phyloP scores from a whole-genome alignment of 1,140 invertebrate species.

The Drosophila dunni region DNA sequence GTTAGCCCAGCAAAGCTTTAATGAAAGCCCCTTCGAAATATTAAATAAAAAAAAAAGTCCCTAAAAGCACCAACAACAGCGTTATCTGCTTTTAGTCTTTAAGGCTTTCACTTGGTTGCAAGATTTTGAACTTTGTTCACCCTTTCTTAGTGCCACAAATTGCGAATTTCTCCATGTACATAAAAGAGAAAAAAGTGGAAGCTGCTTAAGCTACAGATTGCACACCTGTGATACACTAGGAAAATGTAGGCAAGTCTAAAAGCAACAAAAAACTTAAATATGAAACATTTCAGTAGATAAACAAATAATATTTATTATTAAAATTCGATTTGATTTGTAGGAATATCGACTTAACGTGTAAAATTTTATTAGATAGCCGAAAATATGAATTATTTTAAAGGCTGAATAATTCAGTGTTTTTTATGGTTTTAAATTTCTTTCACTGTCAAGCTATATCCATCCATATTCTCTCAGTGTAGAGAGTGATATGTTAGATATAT shows the following conservation, averaged over 20 bases:
- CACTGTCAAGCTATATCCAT: too few species aligned
- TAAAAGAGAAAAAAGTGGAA: neutral
- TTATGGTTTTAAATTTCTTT: too few species aligned
- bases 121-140: conserved; percentile 9
- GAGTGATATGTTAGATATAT: conserved; percentile 2
- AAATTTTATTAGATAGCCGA: too few species aligned
- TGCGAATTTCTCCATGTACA: neutral
- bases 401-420: too few species aligned
- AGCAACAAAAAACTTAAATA: neutral
- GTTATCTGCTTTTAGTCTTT: neutral
- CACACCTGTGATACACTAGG: conserved; percentile 30
- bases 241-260: neutral
- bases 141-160: conserved; percentile 12
- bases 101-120: conserved; percentile 16
- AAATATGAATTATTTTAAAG: too few species aligned
- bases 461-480: neutral
- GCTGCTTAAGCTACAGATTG: conserved; percentile 4
- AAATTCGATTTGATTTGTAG: too few species aligned
- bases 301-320: too few species aligned
- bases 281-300: too few species aligned
- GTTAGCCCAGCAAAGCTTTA: conserved; percentile 6
- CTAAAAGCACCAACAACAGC: neutral
- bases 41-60: neutral
- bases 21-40: neutral
- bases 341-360: too few species aligned